Conservation (phyloP, 2,113 vertebrate species). For the Pterocles gutturalis region DNA sequence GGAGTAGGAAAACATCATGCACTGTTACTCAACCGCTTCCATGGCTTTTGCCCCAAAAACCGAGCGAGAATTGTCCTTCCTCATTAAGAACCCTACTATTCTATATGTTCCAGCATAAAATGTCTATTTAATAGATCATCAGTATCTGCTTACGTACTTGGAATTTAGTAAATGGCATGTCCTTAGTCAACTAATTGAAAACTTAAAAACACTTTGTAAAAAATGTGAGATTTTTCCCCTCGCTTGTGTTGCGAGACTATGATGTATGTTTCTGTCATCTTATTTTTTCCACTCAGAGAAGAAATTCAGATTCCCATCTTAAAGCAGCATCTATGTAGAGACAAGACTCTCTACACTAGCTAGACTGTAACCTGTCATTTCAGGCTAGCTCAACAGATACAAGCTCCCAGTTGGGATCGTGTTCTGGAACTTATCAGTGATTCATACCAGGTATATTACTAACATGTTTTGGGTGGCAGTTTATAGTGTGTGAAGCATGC, state of each 20-base stretch:
- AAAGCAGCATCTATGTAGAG: slow-evolving; percentile 65
- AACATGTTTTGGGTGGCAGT: slow-evolving; percentile 24
- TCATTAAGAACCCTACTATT: background rate
- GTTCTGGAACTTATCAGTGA: slow-evolving; percentile 56
- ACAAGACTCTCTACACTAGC: slow-evolving; percentile 45
- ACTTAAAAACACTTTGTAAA: background rate
- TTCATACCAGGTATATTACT: slow-evolving; percentile 48
- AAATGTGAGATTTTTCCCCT: background rate
- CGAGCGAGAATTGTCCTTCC: background rate
- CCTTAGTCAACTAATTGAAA: background rate
- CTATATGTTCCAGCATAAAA: background rate
- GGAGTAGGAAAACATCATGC: background rate
- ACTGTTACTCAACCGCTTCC: background rate
- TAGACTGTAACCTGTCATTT: slow-evolving; percentile 55
- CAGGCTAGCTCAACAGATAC: slow-evolving; percentile 59
- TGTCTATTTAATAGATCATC: background rate
- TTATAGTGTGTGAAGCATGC: slow-evolving; percentile 42
- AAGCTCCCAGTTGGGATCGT: slow-evolving; percentile 44
- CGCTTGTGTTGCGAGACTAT: slow-evolving; percentile 47
- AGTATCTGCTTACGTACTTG: background rate
- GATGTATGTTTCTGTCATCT: slow-evolving; percentile 54
- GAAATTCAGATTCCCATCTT: slow-evolving; percentile 58
- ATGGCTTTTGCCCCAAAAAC: background rate
- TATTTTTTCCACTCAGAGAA: slow-evolving; percentile 53
- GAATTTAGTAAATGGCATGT: background rate